Base-by-base conservation (phyloP, 2,113 vertebrate genomes). In the Syrmaticus mikado region DNA sequence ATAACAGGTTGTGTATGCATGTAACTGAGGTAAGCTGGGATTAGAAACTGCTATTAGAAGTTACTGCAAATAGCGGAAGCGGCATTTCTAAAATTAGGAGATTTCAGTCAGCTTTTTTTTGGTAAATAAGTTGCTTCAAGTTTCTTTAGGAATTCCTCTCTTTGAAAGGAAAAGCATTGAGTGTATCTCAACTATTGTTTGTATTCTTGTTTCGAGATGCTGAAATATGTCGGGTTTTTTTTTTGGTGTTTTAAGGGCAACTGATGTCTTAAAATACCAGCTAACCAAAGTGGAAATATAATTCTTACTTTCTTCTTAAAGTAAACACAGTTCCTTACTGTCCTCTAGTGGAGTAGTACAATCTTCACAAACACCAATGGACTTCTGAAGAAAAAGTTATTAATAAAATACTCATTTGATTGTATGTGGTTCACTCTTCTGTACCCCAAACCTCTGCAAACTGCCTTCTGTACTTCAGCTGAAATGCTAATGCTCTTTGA, bases 341-440 rank as follows among this genome's bases (percentile, higher is more conserved):
- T 66, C 96, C 94, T 91, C 95, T 97, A 87, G 89, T 89, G 94
- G 92, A 81, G 30, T 3, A 77, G 19, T 7, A 66, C 21, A 19
- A 57, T 4, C 10, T 21, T 60, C 45, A 73, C 1, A 4, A 22
- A 38, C 45, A 55, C 4, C 2, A 65, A 45, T 22, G 0, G 10
- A 16, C 14, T 52, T 38, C 38, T 10, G 30, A 53, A 74, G 53
- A 43, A 36, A 9, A 60, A 17, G 27, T 13, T 15, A 45, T 58
- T 52, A 48, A 25, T 55, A 67, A 43, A 74, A n/a, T 30, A 43
- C 6, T 58, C 5, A 17, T 11, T 62, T 64, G 38, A 4, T 25
- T 70, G 9, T 25, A 32, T 4, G 3, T 43, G 20, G 20, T 46
- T 61, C 13, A 40, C 22, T 16, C 30, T 38, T 55, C 36, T 4